A percentile compares a stretch with the other conserved stretches of the same genome.
phyloP scores from a whole-genome alignment of 64 coral and sea anemone genomes.

The Porites australiensis region DNA sequence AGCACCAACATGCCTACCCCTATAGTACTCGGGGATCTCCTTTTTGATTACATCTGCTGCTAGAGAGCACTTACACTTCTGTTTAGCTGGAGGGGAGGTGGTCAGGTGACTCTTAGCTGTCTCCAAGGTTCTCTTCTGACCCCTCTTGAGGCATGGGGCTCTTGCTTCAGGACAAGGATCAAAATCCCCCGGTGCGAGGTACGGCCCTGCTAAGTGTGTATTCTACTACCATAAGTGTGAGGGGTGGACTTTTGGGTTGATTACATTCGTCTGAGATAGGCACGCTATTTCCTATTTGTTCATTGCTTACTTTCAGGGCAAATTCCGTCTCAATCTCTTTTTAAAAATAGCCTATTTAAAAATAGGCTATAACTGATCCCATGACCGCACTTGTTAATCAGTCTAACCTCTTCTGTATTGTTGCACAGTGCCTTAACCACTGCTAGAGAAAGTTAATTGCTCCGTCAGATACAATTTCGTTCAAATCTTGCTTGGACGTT shows the following conservation, averaged over 20 bases:
- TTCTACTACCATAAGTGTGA: slow-evolving; percentile 63
- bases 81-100: slow-evolving; percentile 55
- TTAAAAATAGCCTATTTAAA: no score
- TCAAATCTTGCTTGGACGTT: no score
- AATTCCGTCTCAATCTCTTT: no score
- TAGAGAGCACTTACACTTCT: slow-evolving; percentile 65
- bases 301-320: no score
- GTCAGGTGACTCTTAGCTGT: not conserved
- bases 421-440: no score
- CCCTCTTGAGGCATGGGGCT: not conserved
- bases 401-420: no score
- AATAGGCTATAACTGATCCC: no score
- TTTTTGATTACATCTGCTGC: slow-evolving; percentile 39
- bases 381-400: no score
- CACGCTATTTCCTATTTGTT: no score
- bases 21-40: slow-evolving; percentile 75
- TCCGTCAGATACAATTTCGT: no score
- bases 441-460: no score
- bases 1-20: slow-evolving; percentile 58
- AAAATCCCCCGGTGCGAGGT: slow-evolving; percentile 66
- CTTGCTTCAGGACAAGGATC: slow-evolving; percentile 56
- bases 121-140: not conserved
- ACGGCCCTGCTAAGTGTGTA: slow-evolving; percentile 48
- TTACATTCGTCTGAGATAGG: not conserved
- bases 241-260: slow-evolving; percentile 7